Evolutionary conservation across 2,113 vertebrate species (phyloP), one percentile per base, ranked within the genome.

Genomic region (Montifringilla adamsi): DNA sequence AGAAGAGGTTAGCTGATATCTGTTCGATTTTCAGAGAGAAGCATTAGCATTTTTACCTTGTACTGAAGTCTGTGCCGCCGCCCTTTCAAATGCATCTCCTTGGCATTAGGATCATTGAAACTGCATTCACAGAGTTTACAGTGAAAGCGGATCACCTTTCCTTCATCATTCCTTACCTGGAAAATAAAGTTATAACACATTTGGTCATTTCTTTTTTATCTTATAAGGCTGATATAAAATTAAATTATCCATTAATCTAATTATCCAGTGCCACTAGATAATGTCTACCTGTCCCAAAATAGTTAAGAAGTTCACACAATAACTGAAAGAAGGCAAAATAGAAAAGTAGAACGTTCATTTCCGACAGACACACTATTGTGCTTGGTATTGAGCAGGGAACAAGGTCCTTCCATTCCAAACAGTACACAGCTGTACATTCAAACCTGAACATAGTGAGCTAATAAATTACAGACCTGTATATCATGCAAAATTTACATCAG

Each of bases 51-150:
- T 67, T 56, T n/a, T 55, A 95, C 99, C 98, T 99, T 99, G 95
- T 99, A 99, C 12, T 99, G 99, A 84, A 99, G 98, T 49, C 99
- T 98, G 97, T 99, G 99, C 33, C 99, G 94, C 26, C 99, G 98
- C 20, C 99, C 99, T 96, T 99, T 99, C 41, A 99, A 97, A 79
- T 99, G 99, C 99, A 99, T 99, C 93, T 99, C 99, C 94, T 99
- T 99, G 44, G 99, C 99, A 79, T 99, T 99, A 7, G 99, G 99
- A 94, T 99, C 99, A 82, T 99, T 99, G 97, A 99, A 99, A 89
- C 99, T 99, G 95, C 99, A 99, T 96, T 99, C 99, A 53, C 99
- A 99, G 55, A 99, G 98, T 95, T 99, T 99, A 97, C 99, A 99
- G 75, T 99, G 99, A 96, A 99, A 99, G 41, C 99, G 98, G 47